phyloP scores from a whole-genome alignment of 1,140 invertebrate genomes.

The Hermetia illucens region DNA sequence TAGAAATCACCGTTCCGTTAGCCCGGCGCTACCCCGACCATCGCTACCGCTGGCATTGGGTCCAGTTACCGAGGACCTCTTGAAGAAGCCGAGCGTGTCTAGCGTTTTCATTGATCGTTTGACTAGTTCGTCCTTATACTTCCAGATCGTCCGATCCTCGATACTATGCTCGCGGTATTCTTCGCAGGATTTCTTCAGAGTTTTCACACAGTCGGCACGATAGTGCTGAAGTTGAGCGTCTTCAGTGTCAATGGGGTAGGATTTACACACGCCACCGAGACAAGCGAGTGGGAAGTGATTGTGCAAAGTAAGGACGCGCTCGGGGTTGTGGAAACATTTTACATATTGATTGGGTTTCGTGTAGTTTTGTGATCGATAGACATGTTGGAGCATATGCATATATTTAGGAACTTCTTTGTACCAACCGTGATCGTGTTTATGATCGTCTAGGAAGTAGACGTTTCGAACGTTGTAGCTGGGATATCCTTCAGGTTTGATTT shows the following conservation, averaged over 20 bases:
- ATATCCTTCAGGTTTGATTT: conserved; percentile 55
- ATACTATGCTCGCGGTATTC: conserved; percentile 70
- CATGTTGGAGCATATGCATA: conserved; percentile 89
- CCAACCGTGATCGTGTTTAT: conserved; percentile 65
- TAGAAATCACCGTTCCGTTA: conserved; percentile 26
- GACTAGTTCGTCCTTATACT: conserved; percentile 63
- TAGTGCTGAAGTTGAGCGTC: conserved; percentile 89
- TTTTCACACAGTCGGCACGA: conserved; percentile 79
- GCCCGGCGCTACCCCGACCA: conserved; percentile 21
- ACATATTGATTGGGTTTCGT: conserved; percentile 88
- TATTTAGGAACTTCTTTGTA: conserved; percentile 74
- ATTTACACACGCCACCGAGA: conserved; percentile 69
- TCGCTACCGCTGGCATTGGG: conserved; percentile 9
- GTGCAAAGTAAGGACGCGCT: conserved; percentile 75
- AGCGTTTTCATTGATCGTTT: conserved; percentile 52
- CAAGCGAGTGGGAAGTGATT: conserved; percentile 88
- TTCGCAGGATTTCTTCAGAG: conserved; percentile 71
- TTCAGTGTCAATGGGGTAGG: conserved; percentile 66
- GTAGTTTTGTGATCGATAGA: conserved; percentile 78
- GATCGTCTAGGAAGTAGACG: conserved; percentile 88
- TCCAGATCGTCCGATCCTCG: conserved; percentile 77
- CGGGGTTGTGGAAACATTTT: conserved; percentile 88
- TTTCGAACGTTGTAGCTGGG: conserved; percentile 81
- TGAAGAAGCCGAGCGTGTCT: conserved; percentile 57
- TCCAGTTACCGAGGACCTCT: conserved; percentile 13